These are phyloP conservation scores for Bombus balteatus DNA, from an alignment of 1,140 invertebrate species.

Conservation along the genomic window DNA sequence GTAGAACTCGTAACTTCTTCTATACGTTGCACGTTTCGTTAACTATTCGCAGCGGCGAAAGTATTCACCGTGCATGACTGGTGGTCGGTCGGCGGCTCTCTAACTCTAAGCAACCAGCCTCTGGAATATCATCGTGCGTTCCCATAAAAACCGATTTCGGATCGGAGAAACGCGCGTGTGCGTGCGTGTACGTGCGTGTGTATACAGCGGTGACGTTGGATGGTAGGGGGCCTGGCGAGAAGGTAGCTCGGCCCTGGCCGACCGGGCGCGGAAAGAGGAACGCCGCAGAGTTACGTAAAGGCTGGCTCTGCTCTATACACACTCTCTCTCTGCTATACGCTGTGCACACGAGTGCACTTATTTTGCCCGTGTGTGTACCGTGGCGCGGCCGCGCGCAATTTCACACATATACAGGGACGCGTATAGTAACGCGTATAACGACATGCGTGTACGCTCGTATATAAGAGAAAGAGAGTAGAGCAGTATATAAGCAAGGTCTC, in stretches of 20 bases:
- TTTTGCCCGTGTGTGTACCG: slow-evolving; percentile 32
- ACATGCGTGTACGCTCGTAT: background rate
- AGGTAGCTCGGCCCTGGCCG: slow-evolving; percentile 49
- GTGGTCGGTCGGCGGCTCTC: background rate
- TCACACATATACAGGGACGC: slow-evolving; percentile 1
- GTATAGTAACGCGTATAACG: background rate
- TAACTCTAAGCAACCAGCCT: background rate
- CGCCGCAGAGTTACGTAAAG: slow-evolving; percentile 71
- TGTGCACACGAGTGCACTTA: slow-evolving; percentile 58
- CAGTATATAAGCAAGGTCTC: background rate
- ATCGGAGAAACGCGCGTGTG: too few relatives aligned
- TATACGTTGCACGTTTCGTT: background rate
- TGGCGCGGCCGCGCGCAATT: slow-evolving; percentile 8
- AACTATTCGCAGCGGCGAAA: slow-evolving; percentile 37
- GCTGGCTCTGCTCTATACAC: slow-evolving; percentile 23
- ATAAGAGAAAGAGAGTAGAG: too few relatives aligned
- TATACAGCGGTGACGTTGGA: background rate
- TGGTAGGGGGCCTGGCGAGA: background rate
- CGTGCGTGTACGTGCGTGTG: too few relatives aligned
- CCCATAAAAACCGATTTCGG: background rate
- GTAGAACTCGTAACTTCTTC: background rate
- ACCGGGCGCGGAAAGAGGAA: slow-evolving; percentile 63
- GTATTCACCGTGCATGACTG: slow-evolving; percentile 14
- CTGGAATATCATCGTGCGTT: slow-evolving; percentile 3
- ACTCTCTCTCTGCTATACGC: slow-evolving; percentile 14